Evolutionary conservation across 2,888 invertebrate genomes (phyloP).

Genomic region (Zele albiditarsus): DNA sequence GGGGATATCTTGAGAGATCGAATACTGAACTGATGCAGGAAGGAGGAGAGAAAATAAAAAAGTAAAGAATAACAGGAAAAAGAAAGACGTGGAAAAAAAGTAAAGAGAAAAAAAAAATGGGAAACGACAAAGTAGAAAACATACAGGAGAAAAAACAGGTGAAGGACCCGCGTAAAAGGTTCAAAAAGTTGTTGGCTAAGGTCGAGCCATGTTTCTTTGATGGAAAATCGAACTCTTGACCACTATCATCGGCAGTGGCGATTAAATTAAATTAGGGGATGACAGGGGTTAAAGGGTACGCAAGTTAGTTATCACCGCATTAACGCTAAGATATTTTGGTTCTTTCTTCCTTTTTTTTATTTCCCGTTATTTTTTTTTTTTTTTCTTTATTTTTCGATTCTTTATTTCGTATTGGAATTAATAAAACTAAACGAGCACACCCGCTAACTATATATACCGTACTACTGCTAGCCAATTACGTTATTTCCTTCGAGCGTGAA

Average conservation of each 20-base stretch:
- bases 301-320: neutral
- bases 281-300: slow-evolving; percentile 43
- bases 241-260: slow-evolving; percentile 40
- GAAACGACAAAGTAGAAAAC: neutral
- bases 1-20: slow-evolving; percentile 57
- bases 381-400: slow-evolving; percentile 4
- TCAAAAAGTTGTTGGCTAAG: slow-evolving; percentile 18
- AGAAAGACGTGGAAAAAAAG: slow-evolving; percentile 15
- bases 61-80: slow-evolving; percentile 27
- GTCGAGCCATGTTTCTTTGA: slow-evolving; percentile 29
- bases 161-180: neutral
- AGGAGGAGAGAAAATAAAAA: slow-evolving; percentile 31
- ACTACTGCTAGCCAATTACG: slow-evolving; percentile 54
- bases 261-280: slow-evolving; percentile 57
- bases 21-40: slow-evolving; percentile 47
- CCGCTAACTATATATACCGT: slow-evolving; percentile 35
- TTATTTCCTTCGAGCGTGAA: slow-evolving; percentile 52
- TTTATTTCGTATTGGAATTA: slow-evolving; percentile 54
- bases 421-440: slow-evolving; percentile 56
- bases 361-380: slow-evolving; percentile 35
- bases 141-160: slow-evolving; percentile 3
- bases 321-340: slow-evolving; percentile 1
- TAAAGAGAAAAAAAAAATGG: neutral
- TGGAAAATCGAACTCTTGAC: slow-evolving; percentile 43
- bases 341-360: neutral